Base-by-base conservation (phyloP, 2,797 vertebrate species). In the Zalophus californianus region DNA sequence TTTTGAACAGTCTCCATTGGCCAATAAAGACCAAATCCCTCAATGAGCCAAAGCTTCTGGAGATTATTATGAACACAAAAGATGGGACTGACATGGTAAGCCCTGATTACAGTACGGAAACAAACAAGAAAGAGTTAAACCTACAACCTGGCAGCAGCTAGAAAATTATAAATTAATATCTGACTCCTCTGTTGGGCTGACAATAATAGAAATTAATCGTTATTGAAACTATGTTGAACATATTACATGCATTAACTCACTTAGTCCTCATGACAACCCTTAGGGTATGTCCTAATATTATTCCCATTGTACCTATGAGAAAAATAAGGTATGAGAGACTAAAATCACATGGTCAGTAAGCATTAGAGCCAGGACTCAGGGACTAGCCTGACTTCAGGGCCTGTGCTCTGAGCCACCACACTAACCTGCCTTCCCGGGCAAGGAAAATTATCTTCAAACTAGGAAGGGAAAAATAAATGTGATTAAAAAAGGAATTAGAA, bases 161-260 rank as follows among this genome's bases (percentile, higher is more conserved):
- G 54, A 96, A 92, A 77, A 92, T 32, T 29, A 77, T 68, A 52
- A n/a, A 89, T 78, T 32, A 89, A 91, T 32, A 73, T 35, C 48
- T 50, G 68, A 44, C 21, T 38, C 90, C 50, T 68, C 60, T 68
- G 75, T 50, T 35, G 68, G 50, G 44, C 18, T 89, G 25, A 91
- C 86, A n/a, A 54, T 72, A 56, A 75, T 29, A 93, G 72, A 91
- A 85, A 52, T 38, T 25, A 80, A 68, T 12, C 16, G 35, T 60
- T 70, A 32, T 3, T 48, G 86, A 92, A 52, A 56, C 27, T 52
- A 1, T 78, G 35, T 86, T 56, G 89, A 82, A 83, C 11, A 29
- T 52, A 70, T 41, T 35, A 21, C 8, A 5, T 44, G 18, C 48
- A 48, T 79, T 44, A 29, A 77, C 7, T 75, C 66, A 73, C 35